These are phyloP conservation scores for Enteromius treurensis DNA, from an alignment of 2,797 vertebrate species.

Conservation along the genomic window DNA sequence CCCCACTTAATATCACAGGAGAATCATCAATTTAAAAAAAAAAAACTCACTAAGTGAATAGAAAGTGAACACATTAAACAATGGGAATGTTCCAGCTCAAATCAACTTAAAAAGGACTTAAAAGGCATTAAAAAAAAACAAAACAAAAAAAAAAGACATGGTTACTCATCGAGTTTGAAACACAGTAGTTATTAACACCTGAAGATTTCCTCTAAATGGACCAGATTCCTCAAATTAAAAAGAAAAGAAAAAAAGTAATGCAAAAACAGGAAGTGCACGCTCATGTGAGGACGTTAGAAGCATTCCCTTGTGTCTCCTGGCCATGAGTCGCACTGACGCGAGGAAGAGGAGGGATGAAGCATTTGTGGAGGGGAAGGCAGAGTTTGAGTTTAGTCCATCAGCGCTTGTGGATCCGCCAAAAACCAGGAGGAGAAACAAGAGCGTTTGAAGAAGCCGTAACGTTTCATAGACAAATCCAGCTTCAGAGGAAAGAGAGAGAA, in stretches of 20 bases:
- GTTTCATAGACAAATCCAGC: conserved; percentile 14
- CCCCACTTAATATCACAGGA: conserved; percentile 24
- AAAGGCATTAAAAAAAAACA: neutral
- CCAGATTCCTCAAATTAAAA: conserved; percentile 54
- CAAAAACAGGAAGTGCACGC: conserved; percentile 57
- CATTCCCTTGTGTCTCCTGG: conserved; percentile 64
- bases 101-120: conserved; percentile 60
- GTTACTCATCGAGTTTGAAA: conserved; percentile 60
- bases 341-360: conserved; percentile 42
- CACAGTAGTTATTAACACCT: conserved; percentile 69
- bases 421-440: conserved; percentile 47
- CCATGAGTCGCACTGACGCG: conserved; percentile 45
- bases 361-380: conserved; percentile 54
- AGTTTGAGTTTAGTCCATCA: conserved; percentile 55
- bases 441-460: conserved; percentile 65
- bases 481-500: conserved; percentile 14
- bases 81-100: conserved; percentile 72
- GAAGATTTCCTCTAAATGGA: conserved; percentile 68
- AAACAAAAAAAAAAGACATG: conserved; percentile 53
- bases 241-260: conserved; percentile 47
- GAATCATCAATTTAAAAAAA: conserved; percentile 56
- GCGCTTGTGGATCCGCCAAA: conserved; percentile 53
- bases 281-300: conserved; percentile 65
- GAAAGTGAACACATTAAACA: conserved; percentile 61
- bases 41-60: conserved; percentile 62